phyloP scores from a whole-genome alignment of 2,797 vertebrate genomes.

The Onychomys leucogaster region DNA sequence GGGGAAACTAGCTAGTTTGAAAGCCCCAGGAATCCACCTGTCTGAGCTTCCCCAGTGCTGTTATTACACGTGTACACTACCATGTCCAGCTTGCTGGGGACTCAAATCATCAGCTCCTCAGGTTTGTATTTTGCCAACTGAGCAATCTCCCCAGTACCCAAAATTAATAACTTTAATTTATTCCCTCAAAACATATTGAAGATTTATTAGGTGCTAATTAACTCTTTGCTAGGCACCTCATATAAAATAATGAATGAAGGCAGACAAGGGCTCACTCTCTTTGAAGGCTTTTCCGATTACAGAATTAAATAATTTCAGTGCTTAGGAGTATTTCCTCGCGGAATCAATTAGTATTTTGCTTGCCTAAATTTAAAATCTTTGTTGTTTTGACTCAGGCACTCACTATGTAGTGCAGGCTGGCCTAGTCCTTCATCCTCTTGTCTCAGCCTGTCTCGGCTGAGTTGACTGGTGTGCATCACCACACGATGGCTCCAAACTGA shows the following conservation, averaged over 20 bases:
- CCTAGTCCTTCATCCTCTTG: too few relatives aligned
- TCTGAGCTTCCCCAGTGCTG: neutral
- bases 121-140: neutral
- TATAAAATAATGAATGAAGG: constrained; percentile 50
- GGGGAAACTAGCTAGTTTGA: neutral
- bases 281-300: constrained; percentile 41
- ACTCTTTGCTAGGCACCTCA: constrained; percentile 14
- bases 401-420: neutral
- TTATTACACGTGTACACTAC: neutral
- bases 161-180: constrained; percentile 46
- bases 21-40: neutral
- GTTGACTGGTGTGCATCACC: neutral
- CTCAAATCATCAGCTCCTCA: neutral
- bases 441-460: neutral
- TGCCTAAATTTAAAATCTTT: constrained; percentile 55
- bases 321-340: constrained; percentile 47
- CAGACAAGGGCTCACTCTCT: constrained; percentile 30
- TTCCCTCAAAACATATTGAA: constrained; percentile 15
- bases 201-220: constrained; percentile 50
- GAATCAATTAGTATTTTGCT: constrained; percentile 65
- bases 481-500: constrained; percentile 11
- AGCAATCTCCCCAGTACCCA: neutral
- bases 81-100: neutral
- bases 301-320: constrained; percentile 59
- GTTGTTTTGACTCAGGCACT: neutral